Percentiles rank a stretch among this genome's conserved stretches.
Conservation (phyloP, 2,113 vertebrate species). For the Cephalopterus ornatus region DNA sequence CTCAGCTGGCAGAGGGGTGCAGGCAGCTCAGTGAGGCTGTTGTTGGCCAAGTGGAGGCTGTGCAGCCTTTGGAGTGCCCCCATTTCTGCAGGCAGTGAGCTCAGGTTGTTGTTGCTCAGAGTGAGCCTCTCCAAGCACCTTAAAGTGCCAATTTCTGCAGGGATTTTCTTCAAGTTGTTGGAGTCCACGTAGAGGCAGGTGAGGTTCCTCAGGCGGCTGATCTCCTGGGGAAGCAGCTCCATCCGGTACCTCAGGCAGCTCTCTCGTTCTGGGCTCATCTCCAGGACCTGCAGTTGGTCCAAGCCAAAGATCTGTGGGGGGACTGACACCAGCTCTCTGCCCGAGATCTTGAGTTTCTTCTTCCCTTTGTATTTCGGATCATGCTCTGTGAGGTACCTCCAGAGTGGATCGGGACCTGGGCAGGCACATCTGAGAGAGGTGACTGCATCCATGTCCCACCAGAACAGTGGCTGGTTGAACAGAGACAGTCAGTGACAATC, state of each 20-base stretch:
- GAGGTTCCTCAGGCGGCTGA: constrained; percentile 27
- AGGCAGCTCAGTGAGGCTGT: constrained; percentile 20
- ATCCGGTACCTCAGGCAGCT: constrained; percentile 50
- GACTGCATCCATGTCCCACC: background rate
- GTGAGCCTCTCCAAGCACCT: constrained; percentile 48
- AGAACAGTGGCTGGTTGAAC: background rate
- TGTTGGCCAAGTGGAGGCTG: constrained; percentile 68
- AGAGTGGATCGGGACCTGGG: background rate
- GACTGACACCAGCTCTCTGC: constrained; percentile 21
- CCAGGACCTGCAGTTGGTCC: constrained; percentile 54
- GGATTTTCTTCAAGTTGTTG: constrained; percentile 57
- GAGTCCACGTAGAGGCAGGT: constrained; percentile 57
- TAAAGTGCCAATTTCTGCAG: constrained; percentile 39
- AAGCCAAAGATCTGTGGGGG: constrained; percentile 26
- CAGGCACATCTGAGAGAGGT: background rate
- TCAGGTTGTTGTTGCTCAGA: constrained; percentile 64
- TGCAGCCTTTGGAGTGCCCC: constrained; percentile 44
- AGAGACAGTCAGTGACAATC: accelerated
- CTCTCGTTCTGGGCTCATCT: constrained; percentile 64
- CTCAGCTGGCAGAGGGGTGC: constrained; percentile 45
- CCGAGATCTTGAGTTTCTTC: constrained; percentile 58
- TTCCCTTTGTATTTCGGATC: background rate
- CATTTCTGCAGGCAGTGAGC: constrained; percentile 5
- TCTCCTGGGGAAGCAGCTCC: constrained; percentile 42
- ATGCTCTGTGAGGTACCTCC: constrained; percentile 24